phyloP scores from a whole-genome alignment of 1,140 invertebrate species.

The Mya arenaria region DNA sequence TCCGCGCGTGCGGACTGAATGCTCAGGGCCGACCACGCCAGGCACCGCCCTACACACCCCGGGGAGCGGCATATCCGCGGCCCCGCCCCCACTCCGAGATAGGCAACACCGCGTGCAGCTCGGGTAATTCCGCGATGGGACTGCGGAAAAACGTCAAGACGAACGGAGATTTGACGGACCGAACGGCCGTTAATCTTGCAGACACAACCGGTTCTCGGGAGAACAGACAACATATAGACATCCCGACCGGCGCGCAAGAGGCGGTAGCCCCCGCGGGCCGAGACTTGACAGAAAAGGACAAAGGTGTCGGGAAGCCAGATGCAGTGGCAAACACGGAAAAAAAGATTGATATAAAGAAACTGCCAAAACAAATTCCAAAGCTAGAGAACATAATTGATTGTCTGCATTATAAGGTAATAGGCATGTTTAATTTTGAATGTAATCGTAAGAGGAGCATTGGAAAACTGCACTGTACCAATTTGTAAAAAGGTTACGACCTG shows the following conservation, averaged over 20 bases:
- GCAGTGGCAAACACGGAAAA: conserved; percentile 14
- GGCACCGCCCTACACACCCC: conserved; percentile 52
- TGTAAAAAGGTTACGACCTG: too few relatives aligned
- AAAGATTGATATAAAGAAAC: conserved; percentile 44
- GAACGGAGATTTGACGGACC: too few relatives aligned
- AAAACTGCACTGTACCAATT: too few relatives aligned
- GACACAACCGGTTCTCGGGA: too few relatives aligned
- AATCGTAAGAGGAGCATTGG: too few relatives aligned
- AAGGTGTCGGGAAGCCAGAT: conserved; percentile 17
- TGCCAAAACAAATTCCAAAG: conserved; percentile 53
- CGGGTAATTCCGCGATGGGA: conserved; percentile 40
- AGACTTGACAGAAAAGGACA: too few relatives aligned
- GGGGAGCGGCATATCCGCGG: conserved; percentile 43
- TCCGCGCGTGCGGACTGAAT: conserved; percentile 63
- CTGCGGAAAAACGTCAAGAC: conserved; percentile 44
- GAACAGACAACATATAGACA: too few relatives aligned
- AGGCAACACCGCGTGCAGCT: conserved; percentile 40
- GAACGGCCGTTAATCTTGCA: too few relatives aligned
- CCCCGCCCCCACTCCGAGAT: conserved; percentile 53
- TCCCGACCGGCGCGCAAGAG: too few relatives aligned
- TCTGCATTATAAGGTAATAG: conserved; percentile 72
- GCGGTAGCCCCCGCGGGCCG: too few relatives aligned
- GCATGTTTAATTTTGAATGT: too few relatives aligned
- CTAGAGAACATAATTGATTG: conserved; percentile 71
- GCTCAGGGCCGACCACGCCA: conserved; percentile 49